phyloP scores from a whole-genome alignment of 2,888 invertebrate species.

The Copidosoma aretas region DNA sequence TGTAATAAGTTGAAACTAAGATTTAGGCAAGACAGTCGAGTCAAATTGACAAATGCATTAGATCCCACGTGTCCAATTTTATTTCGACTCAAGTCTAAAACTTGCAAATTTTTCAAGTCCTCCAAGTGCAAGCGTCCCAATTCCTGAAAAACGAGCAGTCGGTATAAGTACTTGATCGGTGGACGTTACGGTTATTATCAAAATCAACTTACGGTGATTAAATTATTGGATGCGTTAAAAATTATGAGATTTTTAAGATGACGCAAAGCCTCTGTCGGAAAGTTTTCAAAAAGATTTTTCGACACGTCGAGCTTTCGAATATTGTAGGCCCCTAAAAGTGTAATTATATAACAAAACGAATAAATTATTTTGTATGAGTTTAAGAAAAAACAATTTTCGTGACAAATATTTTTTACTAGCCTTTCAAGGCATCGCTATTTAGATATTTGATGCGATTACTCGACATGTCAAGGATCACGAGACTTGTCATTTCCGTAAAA shows the following conservation, averaged over 20 bases:
- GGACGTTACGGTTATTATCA: background rate
- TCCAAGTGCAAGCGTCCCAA: conserved; percentile 78
- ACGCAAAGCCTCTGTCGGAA: conserved; percentile 80
- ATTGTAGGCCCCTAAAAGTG: conserved; percentile 69
- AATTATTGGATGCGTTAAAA: conserved; percentile 83
- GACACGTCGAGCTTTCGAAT: conserved; percentile 83
- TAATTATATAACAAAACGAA: background rate
- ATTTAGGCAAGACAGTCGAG: conserved; percentile 76
- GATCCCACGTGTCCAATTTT: conserved; percentile 81
- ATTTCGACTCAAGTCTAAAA: conserved; percentile 84
- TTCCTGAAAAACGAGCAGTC: conserved; percentile 65
- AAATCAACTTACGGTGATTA: conserved; percentile 76
- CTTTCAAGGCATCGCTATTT: conserved; percentile 84
- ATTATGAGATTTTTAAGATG: conserved; percentile 74
- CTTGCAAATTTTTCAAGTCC: conserved; percentile 72
- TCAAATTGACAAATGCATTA: conserved; percentile 80
- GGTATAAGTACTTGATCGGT: background rate
- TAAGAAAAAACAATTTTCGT: background rate
- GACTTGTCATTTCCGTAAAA: conserved; percentile 72
- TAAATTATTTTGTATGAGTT: conserved; percentile 2
- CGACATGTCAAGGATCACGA: conserved; percentile 76
- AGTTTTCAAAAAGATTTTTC: conserved; percentile 83
- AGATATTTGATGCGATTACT: conserved; percentile 81
- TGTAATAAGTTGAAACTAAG: conserved; percentile 85
- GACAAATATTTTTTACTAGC: conserved; percentile 48